A percentile compares a stretch with the other conserved stretches of the same genome.
phyloP scores from a whole-genome alignment of 2,113 vertebrate species.

The Cebus imitator region DNA sequence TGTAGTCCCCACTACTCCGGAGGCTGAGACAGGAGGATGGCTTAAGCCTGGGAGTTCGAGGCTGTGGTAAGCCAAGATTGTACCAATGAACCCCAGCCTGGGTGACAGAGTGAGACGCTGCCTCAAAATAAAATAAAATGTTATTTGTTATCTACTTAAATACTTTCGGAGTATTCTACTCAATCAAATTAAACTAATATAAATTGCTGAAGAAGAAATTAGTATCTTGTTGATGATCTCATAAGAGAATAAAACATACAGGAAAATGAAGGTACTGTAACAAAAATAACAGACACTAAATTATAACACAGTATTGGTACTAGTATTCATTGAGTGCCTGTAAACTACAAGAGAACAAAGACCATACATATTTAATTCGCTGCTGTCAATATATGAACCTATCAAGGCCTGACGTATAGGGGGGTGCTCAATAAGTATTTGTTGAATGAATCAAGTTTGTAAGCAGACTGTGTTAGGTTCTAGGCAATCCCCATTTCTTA shows the following conservation, averaged over 20 bases:
- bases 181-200: background rate
- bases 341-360: background rate
- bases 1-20: too few species aligned
- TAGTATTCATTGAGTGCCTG: background rate
- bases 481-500: background rate
- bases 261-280: background rate
- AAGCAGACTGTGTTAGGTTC: background rate
- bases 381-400: background rate
- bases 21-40: too few species aligned
- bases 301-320: background rate
- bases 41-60: background rate
- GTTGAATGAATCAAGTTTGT: background rate
- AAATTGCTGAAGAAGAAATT: conserved; percentile 10
- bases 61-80: background rate
- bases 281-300: background rate
- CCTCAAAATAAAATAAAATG: background rate
- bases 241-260: background rate
- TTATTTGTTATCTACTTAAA: background rate
- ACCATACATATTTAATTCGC: background rate
- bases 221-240: background rate
- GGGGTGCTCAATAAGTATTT: background rate
- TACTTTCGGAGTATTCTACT: background rate
- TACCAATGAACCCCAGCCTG: too few species aligned
- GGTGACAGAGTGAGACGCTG: too few species aligned
- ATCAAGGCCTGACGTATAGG: background rate